phyloP scores from a whole-genome alignment of 37 sponge, comb jelly and placozoan species.

The Haliclona indistincta region DNA sequence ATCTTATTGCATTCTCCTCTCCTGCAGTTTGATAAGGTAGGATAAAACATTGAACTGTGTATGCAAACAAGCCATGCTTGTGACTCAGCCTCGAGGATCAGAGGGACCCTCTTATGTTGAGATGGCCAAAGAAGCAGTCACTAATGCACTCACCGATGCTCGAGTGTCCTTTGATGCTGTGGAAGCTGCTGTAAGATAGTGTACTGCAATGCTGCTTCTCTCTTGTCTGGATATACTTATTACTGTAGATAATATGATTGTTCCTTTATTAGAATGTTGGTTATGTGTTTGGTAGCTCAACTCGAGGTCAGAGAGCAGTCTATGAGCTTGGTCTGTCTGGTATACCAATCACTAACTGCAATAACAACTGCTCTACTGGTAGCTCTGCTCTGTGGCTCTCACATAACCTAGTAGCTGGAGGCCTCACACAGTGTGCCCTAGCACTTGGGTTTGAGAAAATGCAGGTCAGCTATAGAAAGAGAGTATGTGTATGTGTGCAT shows the following conservation, averaged over 20 bases:
- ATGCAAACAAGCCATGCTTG: no score
- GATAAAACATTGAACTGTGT: neutral
- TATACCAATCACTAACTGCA: constrained; percentile 69
- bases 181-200: constrained; percentile 52
- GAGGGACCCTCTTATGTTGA: constrained; percentile 51
- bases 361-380: constrained; percentile 77
- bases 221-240: neutral
- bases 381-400: constrained; percentile 38
- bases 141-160: constrained; percentile 61
- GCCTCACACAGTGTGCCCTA: constrained; percentile 47
- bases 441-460: constrained; percentile 81
- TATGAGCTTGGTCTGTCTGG: constrained; percentile 68
- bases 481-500: neutral
- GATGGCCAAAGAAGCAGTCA: constrained; percentile 71
- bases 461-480: constrained; percentile 19
- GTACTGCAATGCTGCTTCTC: neutral
- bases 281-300: constrained; percentile 67
- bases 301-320: constrained; percentile 68
- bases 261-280: constrained; percentile 41
- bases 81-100: constrained; percentile 48
- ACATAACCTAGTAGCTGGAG: constrained; percentile 38
- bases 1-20: neutral
- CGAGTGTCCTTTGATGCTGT: constrained; percentile 50
- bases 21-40: neutral
- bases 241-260: neutral